These are phyloP conservation scores for Nannospalax galili DNA, from an alignment of 2,113 vertebrate genomes.

Conservation along the genomic window DNA sequence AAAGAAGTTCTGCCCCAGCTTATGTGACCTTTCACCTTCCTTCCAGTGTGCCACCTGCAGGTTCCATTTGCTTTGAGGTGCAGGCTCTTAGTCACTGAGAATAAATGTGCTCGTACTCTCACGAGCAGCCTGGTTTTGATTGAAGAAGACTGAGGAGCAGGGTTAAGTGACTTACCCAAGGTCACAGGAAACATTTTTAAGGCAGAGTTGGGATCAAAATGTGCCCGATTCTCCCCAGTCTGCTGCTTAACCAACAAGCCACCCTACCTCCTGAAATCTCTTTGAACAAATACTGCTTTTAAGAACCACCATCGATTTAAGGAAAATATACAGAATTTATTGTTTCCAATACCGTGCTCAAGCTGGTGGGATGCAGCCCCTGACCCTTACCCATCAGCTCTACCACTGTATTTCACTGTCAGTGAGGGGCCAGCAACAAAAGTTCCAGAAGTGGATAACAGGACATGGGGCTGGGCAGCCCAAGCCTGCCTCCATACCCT, in stretches of 20 bases:
- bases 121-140: not conserved
- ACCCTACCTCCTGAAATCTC: not conserved
- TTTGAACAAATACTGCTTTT: conserved; percentile 52
- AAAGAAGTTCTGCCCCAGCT: not conserved
- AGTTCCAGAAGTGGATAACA: not conserved
- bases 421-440: not conserved
- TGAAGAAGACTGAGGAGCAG: not conserved
- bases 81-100: conserved; percentile 42
- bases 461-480: not conserved
- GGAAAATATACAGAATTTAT: not conserved
- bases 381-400: not conserved
- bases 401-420: not conserved
- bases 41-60: not conserved
- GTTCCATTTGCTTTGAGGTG: not conserved
- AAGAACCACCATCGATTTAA: conserved; percentile 17
- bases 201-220: not conserved
- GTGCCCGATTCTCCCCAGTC: not conserved
- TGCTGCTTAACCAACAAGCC: not conserved
- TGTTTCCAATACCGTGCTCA: not conserved
- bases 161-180: conserved; percentile 35
- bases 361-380: not conserved
- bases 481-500: not conserved
- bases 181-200: conserved; percentile 36
- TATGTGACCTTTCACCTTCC: not conserved
- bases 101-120: conserved; percentile 20